Conservation (phyloP, 2,888 invertebrate genomes). For the Tryphoninae sp. region DNA sequence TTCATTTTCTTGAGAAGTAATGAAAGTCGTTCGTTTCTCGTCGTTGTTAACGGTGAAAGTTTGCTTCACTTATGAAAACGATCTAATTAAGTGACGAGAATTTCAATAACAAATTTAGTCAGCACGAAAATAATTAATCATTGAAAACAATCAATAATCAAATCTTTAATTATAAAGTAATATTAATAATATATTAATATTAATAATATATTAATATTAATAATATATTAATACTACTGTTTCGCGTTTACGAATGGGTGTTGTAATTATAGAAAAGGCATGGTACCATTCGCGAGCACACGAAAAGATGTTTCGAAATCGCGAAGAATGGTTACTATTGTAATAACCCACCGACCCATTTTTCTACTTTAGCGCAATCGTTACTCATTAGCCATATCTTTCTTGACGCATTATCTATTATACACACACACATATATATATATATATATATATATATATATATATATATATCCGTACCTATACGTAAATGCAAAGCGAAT, state of each 20-base stretch:
- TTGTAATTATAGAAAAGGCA: no score
- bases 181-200: no score
- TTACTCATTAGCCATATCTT: conserved; percentile 35
- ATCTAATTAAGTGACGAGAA: no score
- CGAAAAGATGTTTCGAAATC: conserved; percentile 3
- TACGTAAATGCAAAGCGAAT: conserved; percentile 62
- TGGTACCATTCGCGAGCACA: not conserved
- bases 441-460: not conserved
- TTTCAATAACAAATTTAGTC: no score
- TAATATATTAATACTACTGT: no score
- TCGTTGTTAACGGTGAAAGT: not conserved
- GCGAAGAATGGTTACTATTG: not conserved
- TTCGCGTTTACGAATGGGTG: no score
- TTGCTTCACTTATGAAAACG: no score
- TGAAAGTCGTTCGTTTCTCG: not conserved
- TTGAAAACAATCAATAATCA: no score
- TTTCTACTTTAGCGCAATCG: conserved; percentile 22
- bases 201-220: no score
- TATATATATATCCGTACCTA: not conserved
- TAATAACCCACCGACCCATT: conserved; percentile 13
- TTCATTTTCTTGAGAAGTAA: conserved; percentile 6
- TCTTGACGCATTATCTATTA: not conserved
- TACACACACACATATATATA: not conserved
- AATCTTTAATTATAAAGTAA: no score
- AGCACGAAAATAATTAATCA: no score